Evolutionary conservation across 1,140 invertebrate species (phyloP).

Genomic region (Drosophila kanapiae): DNA sequence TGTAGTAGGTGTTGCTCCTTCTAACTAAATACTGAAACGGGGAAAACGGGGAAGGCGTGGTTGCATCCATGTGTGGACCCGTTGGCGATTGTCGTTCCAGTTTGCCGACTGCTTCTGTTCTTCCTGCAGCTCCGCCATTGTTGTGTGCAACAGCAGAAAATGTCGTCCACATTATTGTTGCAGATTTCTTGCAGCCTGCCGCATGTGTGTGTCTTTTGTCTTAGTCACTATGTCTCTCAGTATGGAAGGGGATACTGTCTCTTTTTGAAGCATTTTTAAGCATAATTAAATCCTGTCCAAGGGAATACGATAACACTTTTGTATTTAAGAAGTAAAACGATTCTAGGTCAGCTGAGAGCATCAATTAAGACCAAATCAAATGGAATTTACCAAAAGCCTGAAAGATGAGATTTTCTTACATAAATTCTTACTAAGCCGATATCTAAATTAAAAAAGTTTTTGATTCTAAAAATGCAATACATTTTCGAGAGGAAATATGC

Average conservation of each 20-base stretch:
- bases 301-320: background rate
- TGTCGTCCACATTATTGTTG: slow-evolving; percentile 68
- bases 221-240: slow-evolving; percentile 4
- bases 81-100: slow-evolving; percentile 55
- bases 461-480: too few species aligned
- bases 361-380: background rate
- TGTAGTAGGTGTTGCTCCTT: slow-evolving; percentile 38
- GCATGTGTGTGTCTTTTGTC: slow-evolving; percentile 43
- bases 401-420: background rate
- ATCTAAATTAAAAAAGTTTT: too few species aligned
- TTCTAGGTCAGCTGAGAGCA: background rate
- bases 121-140: slow-evolving; percentile 33
- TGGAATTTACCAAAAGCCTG: background rate
- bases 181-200: slow-evolving; percentile 48
- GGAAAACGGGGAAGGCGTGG: slow-evolving; percentile 5
- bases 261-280: slow-evolving; percentile 7
- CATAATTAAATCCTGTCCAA: slow-evolving; percentile 46
- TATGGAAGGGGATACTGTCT: background rate
- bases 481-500: background rate
- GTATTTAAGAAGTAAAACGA: background rate
- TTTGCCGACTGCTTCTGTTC: slow-evolving; percentile 44
- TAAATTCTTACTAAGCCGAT: too few species aligned
- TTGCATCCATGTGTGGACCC: slow-evolving; percentile 40
- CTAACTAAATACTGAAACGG: slow-evolving; percentile 11
- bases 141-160: slow-evolving; percentile 74